Conservation (phyloP, 2,797 vertebrate genomes). For the Peromyscus nudipes region DNA sequence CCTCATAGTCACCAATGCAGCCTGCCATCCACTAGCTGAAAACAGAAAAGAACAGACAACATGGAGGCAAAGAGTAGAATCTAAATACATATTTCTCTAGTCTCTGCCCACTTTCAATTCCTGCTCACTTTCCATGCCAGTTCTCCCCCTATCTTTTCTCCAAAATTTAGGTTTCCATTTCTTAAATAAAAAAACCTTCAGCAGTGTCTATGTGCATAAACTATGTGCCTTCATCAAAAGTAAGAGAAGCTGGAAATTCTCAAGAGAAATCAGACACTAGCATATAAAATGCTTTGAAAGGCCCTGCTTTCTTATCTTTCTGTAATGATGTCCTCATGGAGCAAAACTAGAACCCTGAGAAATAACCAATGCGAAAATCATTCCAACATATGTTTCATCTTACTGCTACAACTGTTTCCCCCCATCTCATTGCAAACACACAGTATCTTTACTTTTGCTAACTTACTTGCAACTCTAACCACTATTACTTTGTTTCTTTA, state of each 20-base stretch:
- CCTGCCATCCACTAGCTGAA: neutral
- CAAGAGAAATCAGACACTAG: constrained; percentile 51
- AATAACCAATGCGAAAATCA: constrained; percentile 59
- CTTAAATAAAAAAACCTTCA: constrained; percentile 67
- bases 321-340: constrained; percentile 60
- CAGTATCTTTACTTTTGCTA: constrained; percentile 36
- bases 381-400: constrained; percentile 61
- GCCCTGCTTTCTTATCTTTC: constrained; percentile 54
- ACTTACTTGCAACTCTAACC: constrained; percentile 48
- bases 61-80: neutral
- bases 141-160: constrained; percentile 37
- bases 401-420: constrained; percentile 39
- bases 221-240: constrained; percentile 26
- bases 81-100: constrained; percentile 6
- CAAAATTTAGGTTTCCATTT: constrained; percentile 53
- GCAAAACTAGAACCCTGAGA: constrained; percentile 55
- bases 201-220: constrained; percentile 32
- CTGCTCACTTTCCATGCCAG: constrained; percentile 35
- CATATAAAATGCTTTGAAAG: constrained; percentile 49
- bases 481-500: constrained; percentile 42
- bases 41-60: constrained; percentile 2
- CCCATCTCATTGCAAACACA: neutral
- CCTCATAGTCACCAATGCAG: neutral
- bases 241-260: constrained; percentile 53
- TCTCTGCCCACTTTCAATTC: constrained; percentile 9